Percentiles rank a stretch among this genome's conserved stretches.
phyloP scores from a whole-genome alignment of 2,797 vertebrate species.

The Natrix natrix region DNA sequence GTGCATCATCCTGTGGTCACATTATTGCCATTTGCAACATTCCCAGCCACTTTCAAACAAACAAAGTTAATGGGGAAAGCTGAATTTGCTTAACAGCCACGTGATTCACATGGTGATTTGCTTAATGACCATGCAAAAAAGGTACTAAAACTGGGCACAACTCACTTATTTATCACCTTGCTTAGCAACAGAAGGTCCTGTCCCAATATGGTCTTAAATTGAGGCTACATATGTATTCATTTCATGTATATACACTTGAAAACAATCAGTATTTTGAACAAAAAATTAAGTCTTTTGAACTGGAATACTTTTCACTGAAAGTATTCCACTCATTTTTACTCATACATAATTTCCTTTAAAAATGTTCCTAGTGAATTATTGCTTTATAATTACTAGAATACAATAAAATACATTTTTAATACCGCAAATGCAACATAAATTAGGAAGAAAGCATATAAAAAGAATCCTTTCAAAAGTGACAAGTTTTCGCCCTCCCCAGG shows the following conservation, averaged over 20 bases:
- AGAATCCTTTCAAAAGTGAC: neutral
- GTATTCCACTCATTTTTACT: neutral
- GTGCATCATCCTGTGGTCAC: neutral
- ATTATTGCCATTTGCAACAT: neutral
- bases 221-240: neutral
- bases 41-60: neutral
- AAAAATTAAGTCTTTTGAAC: neutral
- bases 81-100: neutral
- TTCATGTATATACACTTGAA: neutral
- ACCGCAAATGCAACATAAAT: neutral
- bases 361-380: neutral
- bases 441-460: neutral
- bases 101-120: neutral
- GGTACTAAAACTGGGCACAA: too few relatives aligned
- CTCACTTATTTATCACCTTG: neutral
- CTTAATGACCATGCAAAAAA: neutral
- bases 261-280: neutral
- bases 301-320: neutral
- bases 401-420: neutral
- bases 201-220: neutral
- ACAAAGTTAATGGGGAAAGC: neutral
- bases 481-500: neutral
- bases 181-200: neutral
- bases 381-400: neutral
- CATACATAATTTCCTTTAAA: neutral